Base-by-base conservation (phyloP, 2,113 vertebrate genomes). In the Colinus virginianus region DNA sequence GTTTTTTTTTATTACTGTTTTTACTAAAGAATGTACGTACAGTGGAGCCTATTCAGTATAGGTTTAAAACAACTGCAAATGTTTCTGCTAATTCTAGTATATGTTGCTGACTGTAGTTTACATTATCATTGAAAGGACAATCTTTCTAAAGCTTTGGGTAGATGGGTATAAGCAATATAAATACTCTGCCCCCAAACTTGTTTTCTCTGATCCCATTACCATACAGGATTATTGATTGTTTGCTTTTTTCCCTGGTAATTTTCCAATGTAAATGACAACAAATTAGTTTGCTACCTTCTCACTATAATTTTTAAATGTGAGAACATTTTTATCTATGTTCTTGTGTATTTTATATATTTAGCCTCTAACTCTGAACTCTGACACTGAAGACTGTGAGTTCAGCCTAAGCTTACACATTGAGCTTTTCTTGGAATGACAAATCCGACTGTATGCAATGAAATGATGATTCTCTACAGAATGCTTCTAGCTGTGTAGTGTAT, bases 1-100 rank as follows among this genome's bases (percentile, higher is more conserved):
- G 58, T n/a, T 85, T 96, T 36, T 36, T 36, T 97, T 96, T 97
- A 92, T 96, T 93, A 82, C 90, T 96, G 11, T 95, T 78, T 96
- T 77, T 96, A 84, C 61, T 78, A 64, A 95, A 88, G 78, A 87
- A 81, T 94, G 28, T 46, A 88, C 94, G 76, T 94, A 38, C 64
- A 51, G 38, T 62, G 51, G 53, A 94, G 91, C n/a, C 9, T 71
- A 83, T 79, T 92, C 81, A 55, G 84, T 67, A 70, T 40, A 78
- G 91, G 85, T 87, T 92, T 94, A 88, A 94, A 93, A 93, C 87
- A 92, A 89, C 62, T 88, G 51, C 61, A 49, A 78, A 40, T 75
- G 61, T 96, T 94, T 85, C 78, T 96, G 89, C 84, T 94, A 78
- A 77, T 90, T 86, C 84, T 78, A 48, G 26, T 85, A 43, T 78